Evolutionary conservation across 2,113 vertebrate genomes (phyloP).

Genomic region (Gadus macrocephalus): DNA sequence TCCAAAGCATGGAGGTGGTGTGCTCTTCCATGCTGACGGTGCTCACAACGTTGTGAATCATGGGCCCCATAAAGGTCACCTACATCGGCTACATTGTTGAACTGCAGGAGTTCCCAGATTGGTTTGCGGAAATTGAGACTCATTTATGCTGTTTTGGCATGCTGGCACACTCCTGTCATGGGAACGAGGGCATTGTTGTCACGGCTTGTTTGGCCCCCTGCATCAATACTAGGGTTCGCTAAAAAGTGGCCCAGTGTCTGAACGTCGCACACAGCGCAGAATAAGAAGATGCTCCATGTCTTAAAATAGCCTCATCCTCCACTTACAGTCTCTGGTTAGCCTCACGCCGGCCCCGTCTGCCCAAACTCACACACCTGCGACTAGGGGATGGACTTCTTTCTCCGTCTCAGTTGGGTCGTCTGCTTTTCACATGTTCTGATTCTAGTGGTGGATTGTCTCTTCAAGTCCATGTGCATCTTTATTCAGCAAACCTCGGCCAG

Average conservation of each 20-base stretch:
- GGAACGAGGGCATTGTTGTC: constrained; percentile 22
- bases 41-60: constrained; percentile 38
- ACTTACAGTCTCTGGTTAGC: constrained; percentile 32
- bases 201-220: constrained; percentile 37
- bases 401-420: constrained; percentile 47
- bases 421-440: constrained; percentile 46
- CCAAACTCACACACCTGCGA: constrained; percentile 33
- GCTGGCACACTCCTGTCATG: constrained; percentile 36
- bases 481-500: constrained; percentile 46
- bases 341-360: constrained; percentile 39
- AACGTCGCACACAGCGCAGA: not conserved
- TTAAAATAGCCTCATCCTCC: constrained; percentile 19
- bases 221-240: constrained; percentile 39
- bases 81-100: constrained; percentile 61
- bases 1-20: constrained; percentile 56
- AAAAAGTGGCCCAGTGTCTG: no score
- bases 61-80: constrained; percentile 43
- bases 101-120: constrained; percentile 39
- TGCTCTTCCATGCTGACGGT: constrained; percentile 77
- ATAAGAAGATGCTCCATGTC: constrained; percentile 46
- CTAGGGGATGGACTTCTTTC: constrained; percentile 43
- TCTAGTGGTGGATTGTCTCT: constrained; percentile 45
- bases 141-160: constrained; percentile 55
- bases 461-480: constrained; percentile 61
- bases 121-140: constrained; percentile 37